These are phyloP conservation scores for Neoaliturus tenellus DNA, from an alignment of 2,888 invertebrate species.

Conservation along the genomic window DNA sequence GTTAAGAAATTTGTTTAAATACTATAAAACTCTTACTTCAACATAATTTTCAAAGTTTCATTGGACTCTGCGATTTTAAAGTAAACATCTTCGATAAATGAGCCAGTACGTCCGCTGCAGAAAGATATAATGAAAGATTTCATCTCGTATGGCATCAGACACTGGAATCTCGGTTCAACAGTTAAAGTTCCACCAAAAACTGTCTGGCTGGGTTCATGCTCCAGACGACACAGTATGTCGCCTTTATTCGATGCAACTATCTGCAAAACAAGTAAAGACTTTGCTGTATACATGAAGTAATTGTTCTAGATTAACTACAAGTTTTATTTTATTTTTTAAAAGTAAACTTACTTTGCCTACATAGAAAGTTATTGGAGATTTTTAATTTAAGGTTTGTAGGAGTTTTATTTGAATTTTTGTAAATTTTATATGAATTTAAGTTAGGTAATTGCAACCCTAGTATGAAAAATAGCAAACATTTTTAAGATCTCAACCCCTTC, in stretches of 20 bases:
- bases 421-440: no score
- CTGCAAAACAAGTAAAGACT: conserved; percentile 25
- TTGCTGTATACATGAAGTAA: no score
- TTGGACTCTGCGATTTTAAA: conserved; percentile 36
- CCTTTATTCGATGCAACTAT: conserved; percentile 46
- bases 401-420: no score
- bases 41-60: not conserved
- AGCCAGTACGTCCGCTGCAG: conserved; percentile 27
- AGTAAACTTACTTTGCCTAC: no score
- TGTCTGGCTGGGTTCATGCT: not conserved
- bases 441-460: no score
- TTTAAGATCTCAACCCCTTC: no score
- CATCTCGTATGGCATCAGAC: conserved; percentile 36
- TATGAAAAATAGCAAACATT: no score
- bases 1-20: no score
- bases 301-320: no score
- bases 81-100: conserved; percentile 41
- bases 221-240: conserved; percentile 14
- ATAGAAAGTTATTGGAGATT: no score
- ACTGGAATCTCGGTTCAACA: not conserved
- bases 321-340: no score
- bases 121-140: conserved; percentile 38
- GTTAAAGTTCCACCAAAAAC: conserved; percentile 37
- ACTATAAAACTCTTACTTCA: conserved; percentile 44
- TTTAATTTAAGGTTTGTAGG: no score